Base-by-base conservation (phyloP, 37 sponge, comb jelly and placozoan genomes). In the Chondrilla cf. caribensis region DNA sequence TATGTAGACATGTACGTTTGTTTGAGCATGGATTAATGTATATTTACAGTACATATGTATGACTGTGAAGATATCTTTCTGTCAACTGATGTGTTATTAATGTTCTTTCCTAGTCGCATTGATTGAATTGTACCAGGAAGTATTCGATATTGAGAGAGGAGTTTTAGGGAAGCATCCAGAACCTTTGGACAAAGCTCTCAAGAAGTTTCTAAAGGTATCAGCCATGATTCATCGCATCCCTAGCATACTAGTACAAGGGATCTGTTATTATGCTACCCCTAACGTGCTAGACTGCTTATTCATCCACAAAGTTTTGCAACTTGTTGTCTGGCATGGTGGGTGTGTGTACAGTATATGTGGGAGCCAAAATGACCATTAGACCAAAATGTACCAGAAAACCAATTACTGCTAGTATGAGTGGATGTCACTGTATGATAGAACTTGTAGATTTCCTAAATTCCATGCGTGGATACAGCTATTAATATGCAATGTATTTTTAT, bases 81-180 rank as follows among this genome's bases (percentile, higher is more conserved):
- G 58, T 55, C 18, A 21, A n/a, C n/a, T n/a, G n/a, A n/a, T n/a
- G n/a, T 21, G 11, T 15, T 66, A 55, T 19, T 17, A 55, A 19
- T 55, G 17, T 17, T 19, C 17, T 17, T 19, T 9, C 58, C 4
- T 43, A 91, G 91, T 85, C 24, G 68, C 86, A 2, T 88, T 92
- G 17, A 92, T 92, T 59, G 81, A 88, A 38, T 76, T 92, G 32
- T 79, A 87, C 21, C 79, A 64, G 22, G 92, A 92, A 40, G 83
- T 92, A 60, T 58, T 92, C 44, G 86, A 88, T 80, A 84, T 86
- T 26, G 86, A 92, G 75, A 81, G 82, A 41, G 80, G 60, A 28
- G 58, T 92, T n/a, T 84, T 91, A 80, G 85, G 85, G 19, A 87
- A 92, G 86, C 81, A 82, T 42, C 81, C 88, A 21, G 36, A 83